Base-by-base conservation (phyloP, 2,888 invertebrate genomes). In the Lepidonotus clava region DNA sequence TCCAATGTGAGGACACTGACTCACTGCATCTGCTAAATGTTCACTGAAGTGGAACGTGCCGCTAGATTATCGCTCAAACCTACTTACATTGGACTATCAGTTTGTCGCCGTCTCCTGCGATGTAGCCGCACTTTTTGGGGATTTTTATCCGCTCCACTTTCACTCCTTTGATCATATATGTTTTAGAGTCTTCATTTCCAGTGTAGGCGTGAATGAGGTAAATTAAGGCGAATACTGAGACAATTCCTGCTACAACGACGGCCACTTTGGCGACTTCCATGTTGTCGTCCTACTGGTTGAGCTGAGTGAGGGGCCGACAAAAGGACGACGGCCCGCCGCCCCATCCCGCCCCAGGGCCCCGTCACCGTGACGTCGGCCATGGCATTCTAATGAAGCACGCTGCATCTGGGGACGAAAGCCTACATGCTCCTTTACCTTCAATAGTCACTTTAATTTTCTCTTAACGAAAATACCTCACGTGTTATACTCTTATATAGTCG, bases 121-220 rank as follows among this genome's bases (percentile, higher is more conserved):
- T 51, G 80, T n/a, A 80, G 41, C 34, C 80, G 24, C 80, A 80
- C 46, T 8, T 80, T 46, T 80, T 80, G 28, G 80, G 80, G 8
- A 80, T 41, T 18, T 80, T 46, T 18, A 80, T 51, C 28, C 80
- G n/a, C 34, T 80, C 80, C 18, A 80, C 24, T 46, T 41, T 80
- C n/a, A 80, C 80, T 0, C 80, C 80, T 11, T 80, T 32, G 11
- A 46, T 18, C 32, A 51, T 28, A 0, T 41, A 46, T 14, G 21
- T 41, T 24, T 80, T 28, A 4, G 41, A 51, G 46, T 80, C 80
- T n/a, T 18, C 38, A 14, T 34, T 71, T 36, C 71, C 71, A 4
- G 71, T 71, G 71, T 71, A 71, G 36, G 21, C 5, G 71, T 71
- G 38, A 0, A 36, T 71, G 1, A 71, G 21, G 38, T 36, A 71